These are phyloP conservation scores for Oreonectes daqikongensis DNA, from an alignment of 2,797 vertebrate genomes.

Conservation along the genomic window DNA sequence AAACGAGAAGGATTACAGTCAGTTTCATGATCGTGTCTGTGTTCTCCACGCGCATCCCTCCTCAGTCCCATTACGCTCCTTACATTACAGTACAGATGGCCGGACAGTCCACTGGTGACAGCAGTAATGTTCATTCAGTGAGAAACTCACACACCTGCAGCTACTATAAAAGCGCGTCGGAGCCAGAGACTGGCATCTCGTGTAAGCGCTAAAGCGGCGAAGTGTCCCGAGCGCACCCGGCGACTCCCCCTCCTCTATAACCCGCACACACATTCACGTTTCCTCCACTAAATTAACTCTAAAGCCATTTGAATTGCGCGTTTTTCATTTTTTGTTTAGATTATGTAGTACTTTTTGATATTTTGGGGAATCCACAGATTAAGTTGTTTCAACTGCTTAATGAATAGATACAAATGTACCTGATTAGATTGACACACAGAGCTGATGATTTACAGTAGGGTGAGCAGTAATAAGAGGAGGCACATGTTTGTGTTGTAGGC, in stretches of 20 bases:
- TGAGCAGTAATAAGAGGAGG: neutral
- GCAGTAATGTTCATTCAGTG: neutral
- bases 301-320: neutral
- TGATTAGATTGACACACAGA: neutral
- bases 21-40: constrained; percentile 72
- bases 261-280: neutral
- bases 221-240: constrained; percentile 26
- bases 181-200: neutral
- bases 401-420: neutral
- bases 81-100: constrained; percentile 40
- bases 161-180: neutral
- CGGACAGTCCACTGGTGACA: neutral
- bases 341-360: too few species aligned
- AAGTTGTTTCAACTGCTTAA: neutral
- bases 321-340: too few species aligned
- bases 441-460: neutral
- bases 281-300: neutral
- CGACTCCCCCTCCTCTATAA: neutral
- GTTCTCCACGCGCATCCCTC: constrained; percentile 55
- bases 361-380: neutral
- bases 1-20: constrained; percentile 67
- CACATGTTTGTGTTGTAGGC: neutral
- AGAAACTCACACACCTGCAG: constrained; percentile 2
- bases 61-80: constrained; percentile 56
- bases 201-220: neutral